Conservation (phyloP, 37 sponge, comb jelly and placozoan genomes). For the Halichondria panicea region DNA sequence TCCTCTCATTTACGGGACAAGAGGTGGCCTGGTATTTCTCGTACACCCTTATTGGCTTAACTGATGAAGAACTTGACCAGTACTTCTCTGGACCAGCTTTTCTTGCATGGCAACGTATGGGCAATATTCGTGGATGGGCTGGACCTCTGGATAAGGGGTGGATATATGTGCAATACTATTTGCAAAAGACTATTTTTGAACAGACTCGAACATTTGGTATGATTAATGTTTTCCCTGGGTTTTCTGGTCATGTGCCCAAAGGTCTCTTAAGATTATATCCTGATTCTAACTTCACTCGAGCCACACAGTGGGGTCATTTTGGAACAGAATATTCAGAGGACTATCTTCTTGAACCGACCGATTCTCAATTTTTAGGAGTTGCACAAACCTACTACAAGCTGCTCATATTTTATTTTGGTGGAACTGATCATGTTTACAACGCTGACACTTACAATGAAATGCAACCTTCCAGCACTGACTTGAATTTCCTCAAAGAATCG, state of each 20-base stretch:
- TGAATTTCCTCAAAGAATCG: slow-evolving; percentile 28
- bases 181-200: slow-evolving; percentile 49
- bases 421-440: slow-evolving; percentile 63
- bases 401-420: slow-evolving; percentile 39
- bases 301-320: slow-evolving; percentile 35
- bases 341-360: slow-evolving; percentile 57
- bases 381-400: slow-evolving; percentile 45
- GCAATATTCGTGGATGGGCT: slow-evolving; percentile 66
- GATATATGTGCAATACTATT: slow-evolving; percentile 31
- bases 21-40: slow-evolving; percentile 57
- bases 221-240: slow-evolving; percentile 70
- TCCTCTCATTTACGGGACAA: slow-evolving; percentile 76
- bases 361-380: slow-evolving; percentile 46
- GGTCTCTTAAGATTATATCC: slow-evolving; percentile 42
- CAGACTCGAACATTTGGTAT: slow-evolving; percentile 53
- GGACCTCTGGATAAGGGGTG: slow-evolving; percentile 63
- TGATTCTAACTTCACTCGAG: slow-evolving; percentile 18
- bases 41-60: slow-evolving; percentile 34
- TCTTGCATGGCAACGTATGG: slow-evolving; percentile 81
- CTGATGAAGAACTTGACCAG: slow-evolving; percentile 30
- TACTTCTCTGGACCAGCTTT: slow-evolving; percentile 74
- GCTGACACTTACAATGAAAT: slow-evolving; percentile 74
- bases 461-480: slow-evolving; percentile 39
- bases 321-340: slow-evolving; percentile 51
- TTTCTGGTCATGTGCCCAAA: slow-evolving; percentile 68